Base-by-base conservation (phyloP, 1,140 invertebrate genomes). In the Dendroctonus valens region DNA sequence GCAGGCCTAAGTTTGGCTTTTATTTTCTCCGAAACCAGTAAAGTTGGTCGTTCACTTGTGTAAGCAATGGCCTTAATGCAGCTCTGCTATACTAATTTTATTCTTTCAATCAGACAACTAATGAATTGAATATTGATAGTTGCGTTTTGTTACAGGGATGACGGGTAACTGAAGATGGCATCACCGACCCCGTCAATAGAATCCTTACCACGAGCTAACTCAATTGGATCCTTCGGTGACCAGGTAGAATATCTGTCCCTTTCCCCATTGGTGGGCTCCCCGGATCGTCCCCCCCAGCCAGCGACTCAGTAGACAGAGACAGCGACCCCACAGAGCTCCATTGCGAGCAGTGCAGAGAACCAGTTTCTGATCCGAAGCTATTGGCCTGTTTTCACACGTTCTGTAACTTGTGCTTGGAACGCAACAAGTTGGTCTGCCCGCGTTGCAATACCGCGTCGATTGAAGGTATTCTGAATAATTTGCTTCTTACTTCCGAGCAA, bases 181-280 rank as follows among this genome's bases (percentile, higher is more conserved):
- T 91, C 89, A 77, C 89, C 89, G 77, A 93, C 92, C 83, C 91
- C 91, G 79, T 94, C 92, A 81, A 83, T 93, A 83, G 91, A 94
- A 86, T 93, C 91, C 82, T 83, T 91, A 81, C 86, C 86, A 77
- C 90, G 91, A 86, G 90, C 90, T 80, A 92, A 91, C 83, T 92
- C 91, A 77, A 88, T 93, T 81, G 90, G 90, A 84, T 93, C 91
- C 74, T 86, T 87, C 69, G 83, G 87, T 73, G 89, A 91, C 78
- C 84, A 85, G 80, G 83, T 83, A 79, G 77, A 79, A 57, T 84
- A 85, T 78, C 77, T 86, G 77, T 81, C 80, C 53, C 75, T 82
- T 57, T 80, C 81, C 61, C 82, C 84, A 44, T 79, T 88, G 74
- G 86, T 83, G 73, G 83, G 87, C 74, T 91, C 90, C 62, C 90